Evolutionary conservation across 2,113 vertebrate genomes (phyloP).

Genomic region (Tenrec ecaudatus): DNA sequence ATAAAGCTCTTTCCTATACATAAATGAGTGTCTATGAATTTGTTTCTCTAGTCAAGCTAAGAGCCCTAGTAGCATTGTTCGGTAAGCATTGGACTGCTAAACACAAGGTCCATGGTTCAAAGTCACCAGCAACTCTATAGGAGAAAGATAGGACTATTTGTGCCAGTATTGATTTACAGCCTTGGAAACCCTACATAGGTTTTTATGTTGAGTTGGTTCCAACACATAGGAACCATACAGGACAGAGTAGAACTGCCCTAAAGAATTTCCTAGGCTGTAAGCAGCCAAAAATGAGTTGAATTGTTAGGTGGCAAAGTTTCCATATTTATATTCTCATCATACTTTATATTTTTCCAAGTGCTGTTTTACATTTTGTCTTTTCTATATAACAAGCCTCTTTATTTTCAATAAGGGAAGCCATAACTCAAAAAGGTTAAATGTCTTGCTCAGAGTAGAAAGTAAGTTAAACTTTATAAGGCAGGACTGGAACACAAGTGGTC

Average conservation of each 20-base stretch:
- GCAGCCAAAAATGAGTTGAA: constrained; percentile 18
- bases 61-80: too few relatives aligned
- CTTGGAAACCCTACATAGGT: too few relatives aligned
- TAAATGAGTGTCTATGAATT: too few relatives aligned
- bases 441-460: not conserved
- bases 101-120: too few relatives aligned
- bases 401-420: not conserved
- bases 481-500: not conserved
- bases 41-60: too few relatives aligned
- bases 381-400: not conserved
- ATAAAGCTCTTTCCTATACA: too few relatives aligned
- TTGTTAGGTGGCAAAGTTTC: not conserved
- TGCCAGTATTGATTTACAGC: too few relatives aligned
- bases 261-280: not conserved
- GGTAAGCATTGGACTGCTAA: too few relatives aligned
- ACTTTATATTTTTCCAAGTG: constrained; percentile 29
- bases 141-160: too few relatives aligned
- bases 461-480: not conserved
- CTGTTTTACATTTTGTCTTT: not conserved
- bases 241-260: not conserved
- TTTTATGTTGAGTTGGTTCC: not conserved
- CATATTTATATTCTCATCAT: constrained; percentile 12
- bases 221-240: not conserved
- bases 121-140: too few relatives aligned
- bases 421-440: not conserved